Evolutionary conservation across 2,113 vertebrate genomes (phyloP).

Genomic region (Syrrhaptes paradoxus): DNA sequence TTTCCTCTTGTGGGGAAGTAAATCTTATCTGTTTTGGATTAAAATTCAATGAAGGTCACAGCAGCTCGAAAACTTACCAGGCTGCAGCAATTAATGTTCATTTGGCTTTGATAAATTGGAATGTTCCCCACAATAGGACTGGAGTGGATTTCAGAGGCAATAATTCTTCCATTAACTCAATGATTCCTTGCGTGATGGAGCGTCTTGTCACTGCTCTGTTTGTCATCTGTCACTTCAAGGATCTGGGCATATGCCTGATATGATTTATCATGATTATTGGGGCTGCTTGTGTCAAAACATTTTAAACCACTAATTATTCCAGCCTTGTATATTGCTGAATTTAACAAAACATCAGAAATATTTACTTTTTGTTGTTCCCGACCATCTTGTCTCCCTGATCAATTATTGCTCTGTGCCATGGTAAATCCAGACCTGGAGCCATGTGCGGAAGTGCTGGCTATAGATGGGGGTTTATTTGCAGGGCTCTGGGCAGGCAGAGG

Average conservation of each 20-base stretch:
- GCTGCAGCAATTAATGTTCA: slow-evolving; percentile 86
- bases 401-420: neutral
- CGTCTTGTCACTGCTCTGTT: slow-evolving; percentile 79
- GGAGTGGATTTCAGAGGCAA: slow-evolving; percentile 81
- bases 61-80: slow-evolving; percentile 81
- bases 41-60: slow-evolving; percentile 87
- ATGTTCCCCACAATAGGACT: slow-evolving; percentile 77
- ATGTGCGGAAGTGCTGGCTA: fast-evolving
- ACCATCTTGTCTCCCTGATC: neutral
- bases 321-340: slow-evolving; percentile 72
- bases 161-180: slow-evolving; percentile 85
- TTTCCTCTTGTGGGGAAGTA: slow-evolving; percentile 82
- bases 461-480: neutral
- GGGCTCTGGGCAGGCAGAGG: neutral
- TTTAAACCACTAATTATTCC: slow-evolving; percentile 80
- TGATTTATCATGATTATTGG: slow-evolving; percentile 77
- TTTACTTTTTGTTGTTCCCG: neutral
- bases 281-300: slow-evolving; percentile 71
- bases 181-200: slow-evolving; percentile 74
- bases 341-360: slow-evolving; percentile 57
- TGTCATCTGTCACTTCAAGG: slow-evolving; percentile 85
- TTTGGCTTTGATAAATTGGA: slow-evolving; percentile 87
- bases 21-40: slow-evolving; percentile 87
- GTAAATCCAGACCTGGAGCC: neutral
- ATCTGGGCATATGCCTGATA: slow-evolving; percentile 77